Evolutionary conservation across 2,888 invertebrate genomes (phyloP).

Genomic region (Limnephilus auricula): DNA sequence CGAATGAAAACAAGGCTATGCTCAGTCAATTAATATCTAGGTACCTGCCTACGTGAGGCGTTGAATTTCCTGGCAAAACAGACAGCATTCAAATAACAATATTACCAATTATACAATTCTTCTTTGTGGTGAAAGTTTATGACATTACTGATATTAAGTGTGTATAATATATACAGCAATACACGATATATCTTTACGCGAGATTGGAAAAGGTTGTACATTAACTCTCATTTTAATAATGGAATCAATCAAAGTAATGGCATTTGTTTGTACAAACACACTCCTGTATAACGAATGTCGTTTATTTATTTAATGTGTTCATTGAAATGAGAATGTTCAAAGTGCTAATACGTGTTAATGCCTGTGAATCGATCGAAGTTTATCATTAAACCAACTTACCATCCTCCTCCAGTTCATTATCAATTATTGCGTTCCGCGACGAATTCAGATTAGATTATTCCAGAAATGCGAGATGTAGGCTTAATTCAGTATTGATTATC

Average conservation of each 20-base stretch:
- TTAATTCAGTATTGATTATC: neutral
- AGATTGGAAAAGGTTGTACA: neutral
- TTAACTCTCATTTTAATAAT: neutral
- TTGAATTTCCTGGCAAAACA: too few relatives aligned
- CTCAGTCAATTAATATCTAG: neutral
- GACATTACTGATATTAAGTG: neutral
- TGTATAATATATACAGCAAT: neutral
- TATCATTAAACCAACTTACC: constrained; percentile 32
- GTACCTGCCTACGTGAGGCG: neutral
- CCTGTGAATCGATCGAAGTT: constrained; percentile 22
- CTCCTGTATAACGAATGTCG: constrained; percentile 3
- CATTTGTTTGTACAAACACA: constrained; percentile 9
- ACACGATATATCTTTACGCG: neutral
- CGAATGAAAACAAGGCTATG: too few relatives aligned
- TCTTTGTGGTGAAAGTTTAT: neutral
- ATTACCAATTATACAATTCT: neutral
- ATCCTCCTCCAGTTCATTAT: neutral
- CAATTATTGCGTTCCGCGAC: neutral
- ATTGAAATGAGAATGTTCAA: constrained; percentile 38
- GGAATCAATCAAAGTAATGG: constrained; percentile 29
- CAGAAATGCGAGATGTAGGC: neutral
- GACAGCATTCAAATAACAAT: too few relatives aligned
- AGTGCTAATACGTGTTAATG: constrained; percentile 45
- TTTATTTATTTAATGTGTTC: constrained; percentile 39
- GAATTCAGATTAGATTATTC: neutral